These are phyloP conservation scores for Hirudinaria manillensis DNA, from an alignment of 2,888 invertebrate species.

Conservation along the genomic window DNA sequence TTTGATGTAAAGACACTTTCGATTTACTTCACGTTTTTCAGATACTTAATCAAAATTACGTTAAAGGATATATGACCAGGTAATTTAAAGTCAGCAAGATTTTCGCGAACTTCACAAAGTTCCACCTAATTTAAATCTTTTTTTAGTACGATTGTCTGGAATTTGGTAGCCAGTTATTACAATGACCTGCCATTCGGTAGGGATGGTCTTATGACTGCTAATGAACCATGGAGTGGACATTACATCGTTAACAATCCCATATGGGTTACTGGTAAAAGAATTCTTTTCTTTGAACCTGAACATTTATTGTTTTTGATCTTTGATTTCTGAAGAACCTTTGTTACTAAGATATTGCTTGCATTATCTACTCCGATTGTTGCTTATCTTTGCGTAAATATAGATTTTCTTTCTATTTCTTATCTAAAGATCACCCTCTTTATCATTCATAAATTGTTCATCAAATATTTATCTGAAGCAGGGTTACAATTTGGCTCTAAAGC, in stretches of 20 bases:
- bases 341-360: background rate
- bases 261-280: conserved; percentile 50
- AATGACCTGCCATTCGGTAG: conserved; percentile 46
- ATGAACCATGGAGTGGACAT: conserved; percentile 53
- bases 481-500: no score
- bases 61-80: conserved; percentile 53
- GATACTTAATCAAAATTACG: conserved; percentile 53
- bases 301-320: background rate
- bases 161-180: conserved; percentile 53
- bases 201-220: conserved; percentile 53
- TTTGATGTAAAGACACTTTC: no score
- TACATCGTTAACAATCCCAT: conserved; percentile 51
- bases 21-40: conserved; percentile 18
- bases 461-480: background rate
- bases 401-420: background rate
- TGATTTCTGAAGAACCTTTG: background rate
- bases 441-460: background rate
- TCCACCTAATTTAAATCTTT: background rate
- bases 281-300: background rate
- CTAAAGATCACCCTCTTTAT: background rate
- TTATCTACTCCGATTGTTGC: background rate
- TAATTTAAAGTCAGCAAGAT: conserved; percentile 32
- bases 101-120: background rate
- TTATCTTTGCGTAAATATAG: no score
- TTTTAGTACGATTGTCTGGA: conserved; percentile 54